Conservation (phyloP, 2,113 vertebrate species). For the Scytalopus superciliaris region DNA sequence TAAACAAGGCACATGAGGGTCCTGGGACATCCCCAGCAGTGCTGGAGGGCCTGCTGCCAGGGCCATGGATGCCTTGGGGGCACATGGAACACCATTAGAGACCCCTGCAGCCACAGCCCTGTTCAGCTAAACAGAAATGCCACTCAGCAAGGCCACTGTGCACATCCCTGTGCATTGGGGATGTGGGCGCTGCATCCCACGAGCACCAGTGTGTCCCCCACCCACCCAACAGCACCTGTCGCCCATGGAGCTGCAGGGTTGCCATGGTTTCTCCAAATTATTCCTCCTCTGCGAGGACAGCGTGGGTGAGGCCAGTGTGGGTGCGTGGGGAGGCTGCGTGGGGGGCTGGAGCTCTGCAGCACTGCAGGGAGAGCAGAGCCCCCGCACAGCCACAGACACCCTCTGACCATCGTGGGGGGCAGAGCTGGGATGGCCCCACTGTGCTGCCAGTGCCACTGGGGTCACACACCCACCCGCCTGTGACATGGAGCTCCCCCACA, state of each 20-base stretch:
- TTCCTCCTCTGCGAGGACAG: slow-evolving; percentile 1
- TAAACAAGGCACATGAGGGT: not conserved
- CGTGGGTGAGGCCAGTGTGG: not conserved
- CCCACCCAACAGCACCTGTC: not conserved
- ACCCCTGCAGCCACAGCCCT: not conserved
- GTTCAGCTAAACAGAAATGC: not conserved
- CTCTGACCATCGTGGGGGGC: not conserved
- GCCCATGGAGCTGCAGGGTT: not conserved
- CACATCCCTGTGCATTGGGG: not conserved
- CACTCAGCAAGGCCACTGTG: rapidly evolving
- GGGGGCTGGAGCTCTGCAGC: not conserved
- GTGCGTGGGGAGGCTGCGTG: not conserved
- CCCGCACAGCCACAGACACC: rapidly evolving
- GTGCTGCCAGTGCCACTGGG: rapidly evolving
- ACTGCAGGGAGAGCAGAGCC: not conserved
- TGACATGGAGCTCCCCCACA: rapidly evolving
- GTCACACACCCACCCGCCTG: not conserved
- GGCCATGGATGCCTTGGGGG: not conserved
- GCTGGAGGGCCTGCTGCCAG: rapidly evolving
- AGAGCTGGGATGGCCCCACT: not conserved
- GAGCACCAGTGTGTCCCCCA: not conserved
- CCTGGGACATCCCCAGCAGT: rapidly evolving
- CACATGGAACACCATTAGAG: not conserved
- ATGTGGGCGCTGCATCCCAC: rapidly evolving
- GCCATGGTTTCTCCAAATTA: slow-evolving; percentile 58